phyloP scores from a whole-genome alignment of 2,797 vertebrate species.

The Ataeniobius toweri region DNA sequence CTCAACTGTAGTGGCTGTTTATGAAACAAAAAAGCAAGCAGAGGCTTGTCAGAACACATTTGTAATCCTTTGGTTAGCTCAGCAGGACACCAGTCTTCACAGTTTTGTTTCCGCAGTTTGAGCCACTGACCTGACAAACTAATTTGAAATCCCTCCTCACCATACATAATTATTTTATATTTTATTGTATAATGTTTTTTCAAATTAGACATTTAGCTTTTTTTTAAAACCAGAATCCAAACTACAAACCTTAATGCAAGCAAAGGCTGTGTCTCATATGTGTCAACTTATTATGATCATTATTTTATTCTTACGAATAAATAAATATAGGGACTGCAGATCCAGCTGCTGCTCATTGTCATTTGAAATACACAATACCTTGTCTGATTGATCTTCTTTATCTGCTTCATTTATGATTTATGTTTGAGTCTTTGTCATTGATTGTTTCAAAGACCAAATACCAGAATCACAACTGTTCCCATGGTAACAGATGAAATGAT shows the following conservation, averaged over 20 bases:
- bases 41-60: conserved; percentile 42
- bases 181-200: neutral
- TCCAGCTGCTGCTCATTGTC: conserved; percentile 13
- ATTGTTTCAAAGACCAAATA: conserved; percentile 65
- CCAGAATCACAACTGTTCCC: conserved; percentile 71
- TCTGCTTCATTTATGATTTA: conserved; percentile 45
- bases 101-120: conserved; percentile 22
- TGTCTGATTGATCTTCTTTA: conserved; percentile 25
- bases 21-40: conserved; percentile 23
- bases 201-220: neutral
- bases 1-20: conserved; percentile 19
- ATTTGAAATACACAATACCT: conserved; percentile 17
- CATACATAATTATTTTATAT: neutral
- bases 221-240: neutral
- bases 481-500: conserved; percentile 74
- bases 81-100: conserved; percentile 11
- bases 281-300: neutral
- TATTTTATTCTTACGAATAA: neutral
- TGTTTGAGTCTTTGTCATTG: conserved; percentile 41
- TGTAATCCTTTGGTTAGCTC: conserved; percentile 37
- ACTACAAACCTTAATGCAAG: neutral
- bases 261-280: neutral
- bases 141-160: neutral
- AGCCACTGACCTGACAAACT: conserved; percentile 22
- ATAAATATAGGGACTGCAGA: neutral